Percentiles rank a stretch among this genome's conserved stretches.
These are phyloP conservation scores for Tetrax tetrax DNA, from an alignment of 2,113 vertebrate genomes.

Conservation along the genomic window DNA sequence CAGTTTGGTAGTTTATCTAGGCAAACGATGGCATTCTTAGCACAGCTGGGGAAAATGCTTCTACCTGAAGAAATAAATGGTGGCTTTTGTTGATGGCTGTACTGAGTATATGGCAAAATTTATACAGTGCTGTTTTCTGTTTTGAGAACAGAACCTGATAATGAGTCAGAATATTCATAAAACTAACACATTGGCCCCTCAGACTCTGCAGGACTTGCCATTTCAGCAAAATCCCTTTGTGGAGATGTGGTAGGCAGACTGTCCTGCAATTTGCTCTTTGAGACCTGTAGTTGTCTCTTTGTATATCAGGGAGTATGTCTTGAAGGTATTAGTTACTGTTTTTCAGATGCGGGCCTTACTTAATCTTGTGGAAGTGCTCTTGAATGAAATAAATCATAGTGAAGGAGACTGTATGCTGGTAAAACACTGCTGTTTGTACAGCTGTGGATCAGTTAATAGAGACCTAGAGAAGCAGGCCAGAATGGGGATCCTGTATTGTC, in stretches of 20 bases:
- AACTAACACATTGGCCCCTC: conserved; percentile 18
- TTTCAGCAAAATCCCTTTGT: conserved; percentile 16
- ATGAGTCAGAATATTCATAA: conserved; percentile 42
- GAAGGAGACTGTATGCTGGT: not conserved
- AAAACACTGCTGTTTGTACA: conserved; percentile 53
- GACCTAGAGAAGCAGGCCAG: conserved; percentile 15
- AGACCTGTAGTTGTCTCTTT: not conserved
- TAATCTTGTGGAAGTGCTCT: not conserved
- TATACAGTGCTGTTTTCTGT: not conserved
- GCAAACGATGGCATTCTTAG: conserved; percentile 3
- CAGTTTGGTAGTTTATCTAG: conserved; percentile 2
- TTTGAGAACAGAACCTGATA: conserved; percentile 15
- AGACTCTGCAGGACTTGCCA: not conserved
- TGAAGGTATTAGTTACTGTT: not conserved
- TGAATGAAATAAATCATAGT: not conserved
- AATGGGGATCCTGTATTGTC: conserved; percentile 36
- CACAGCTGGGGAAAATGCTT: not conserved
- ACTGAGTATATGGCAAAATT: not conserved
- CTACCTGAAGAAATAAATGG: conserved; percentile 30
- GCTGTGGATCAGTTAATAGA: conserved; percentile 52
- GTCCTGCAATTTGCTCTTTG: not conserved
- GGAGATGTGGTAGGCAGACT: not conserved
- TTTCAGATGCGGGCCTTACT: not conserved
- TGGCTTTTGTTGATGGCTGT: not conserved
- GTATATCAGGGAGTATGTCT: not conserved